Evolutionary conservation across 2,888 invertebrate genomes (phyloP), one percentile per base, ranked within the genome.

Genomic region (Drosophila neonasuta): DNA sequence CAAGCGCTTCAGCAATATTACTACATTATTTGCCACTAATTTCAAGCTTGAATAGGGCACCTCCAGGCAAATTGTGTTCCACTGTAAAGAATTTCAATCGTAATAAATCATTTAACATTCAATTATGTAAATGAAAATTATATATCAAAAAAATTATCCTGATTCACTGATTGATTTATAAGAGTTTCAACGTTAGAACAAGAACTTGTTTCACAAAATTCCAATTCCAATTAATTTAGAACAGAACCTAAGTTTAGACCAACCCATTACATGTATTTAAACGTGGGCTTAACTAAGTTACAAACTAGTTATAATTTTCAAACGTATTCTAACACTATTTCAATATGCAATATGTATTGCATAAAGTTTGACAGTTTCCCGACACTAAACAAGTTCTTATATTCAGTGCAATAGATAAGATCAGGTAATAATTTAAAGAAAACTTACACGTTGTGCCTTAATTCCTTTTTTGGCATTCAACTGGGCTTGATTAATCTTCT

Each of bases 1-100:
- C 90, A 96, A 94, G 32, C 94, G 93, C 88, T 96, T 95, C 81
- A 97, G 92, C 91, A 97, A 96, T 74, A 94, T 93, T 32, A 97
- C 96, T 68, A 96, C 94, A 75, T 94, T 94, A 64, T 94, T 94
- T 74, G 96, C 96, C 5, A 96, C 96, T 73, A 94, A 92, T 83
- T 96, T 95, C 54, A 97, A 92, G 49, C 95, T 94, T 63, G 94
- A 94, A 90, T 97, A 94, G 48, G 96, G 95, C 71, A 97, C 92
- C 88, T 95, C 94, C 88, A 97, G 90, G 80, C 96, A 96, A 74
- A 97, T 95, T 74, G 97, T 97, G 86, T 96, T 96, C 97, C 97
- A 97, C 97, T 97, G 91, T 15, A 59, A 87, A 57, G 49, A 1
- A 54, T 2, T 34, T 10, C 3, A 8, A 17, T 42, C 20, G 10